A percentile compares a stretch with the other conserved stretches of the same genome.
Conservation (phyloP, 2,113 vertebrate species). For the Caloenas nicobarica region DNA sequence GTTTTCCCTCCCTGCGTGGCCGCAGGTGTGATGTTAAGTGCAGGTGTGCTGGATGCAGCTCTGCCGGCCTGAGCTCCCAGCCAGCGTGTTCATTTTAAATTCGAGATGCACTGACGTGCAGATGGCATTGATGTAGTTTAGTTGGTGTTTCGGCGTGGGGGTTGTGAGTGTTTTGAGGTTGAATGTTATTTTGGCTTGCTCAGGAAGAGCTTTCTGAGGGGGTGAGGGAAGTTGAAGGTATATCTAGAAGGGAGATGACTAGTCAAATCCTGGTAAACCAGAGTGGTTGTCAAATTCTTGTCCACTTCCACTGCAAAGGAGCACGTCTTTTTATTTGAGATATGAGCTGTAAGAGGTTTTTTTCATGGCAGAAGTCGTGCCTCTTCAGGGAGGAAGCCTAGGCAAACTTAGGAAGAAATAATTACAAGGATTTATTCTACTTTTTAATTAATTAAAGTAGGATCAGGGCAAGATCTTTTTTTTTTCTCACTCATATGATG, state of each 20-base stretch:
- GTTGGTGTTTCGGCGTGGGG: neutral
- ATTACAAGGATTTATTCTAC: neutral
- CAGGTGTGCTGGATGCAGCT: constrained; percentile 28
- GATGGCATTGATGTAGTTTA: neutral
- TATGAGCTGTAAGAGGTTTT: neutral
- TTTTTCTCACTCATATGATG: neutral
- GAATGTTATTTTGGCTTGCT: neutral
- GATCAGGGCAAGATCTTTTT: neutral
- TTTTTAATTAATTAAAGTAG: neutral
- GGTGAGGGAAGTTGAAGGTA: neutral
- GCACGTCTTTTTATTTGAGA: neutral
- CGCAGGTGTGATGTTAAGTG: neutral
- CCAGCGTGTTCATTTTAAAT: fast-evolving
- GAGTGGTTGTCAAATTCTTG: neutral
- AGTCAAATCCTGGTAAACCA: neutral
- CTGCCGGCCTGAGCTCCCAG: neutral
- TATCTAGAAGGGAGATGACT: neutral
- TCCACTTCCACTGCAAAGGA: neutral
- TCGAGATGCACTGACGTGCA: neutral
- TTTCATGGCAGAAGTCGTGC: neutral
- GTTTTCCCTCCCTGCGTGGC: neutral
- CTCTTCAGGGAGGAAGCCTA: neutral
- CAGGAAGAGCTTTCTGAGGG: constrained; percentile 25
- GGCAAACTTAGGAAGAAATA: neutral
- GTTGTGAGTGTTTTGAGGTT: neutral